Conservation (phyloP, 2,797 vertebrate genomes). For the Hylomyscus alleni region DNA sequence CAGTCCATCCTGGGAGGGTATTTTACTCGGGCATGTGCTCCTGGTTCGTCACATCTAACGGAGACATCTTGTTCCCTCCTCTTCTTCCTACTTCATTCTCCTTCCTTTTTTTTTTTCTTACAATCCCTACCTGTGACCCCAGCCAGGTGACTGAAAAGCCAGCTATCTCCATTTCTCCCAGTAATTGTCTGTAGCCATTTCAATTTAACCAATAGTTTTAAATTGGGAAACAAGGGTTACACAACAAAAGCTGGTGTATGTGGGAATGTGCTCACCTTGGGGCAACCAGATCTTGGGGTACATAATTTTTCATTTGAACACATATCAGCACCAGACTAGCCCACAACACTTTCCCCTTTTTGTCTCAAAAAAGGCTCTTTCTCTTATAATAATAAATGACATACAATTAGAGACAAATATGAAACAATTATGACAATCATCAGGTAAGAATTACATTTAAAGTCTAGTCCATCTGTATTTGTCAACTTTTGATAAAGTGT, state of each 20-base stretch:
- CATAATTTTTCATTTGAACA: not conserved
- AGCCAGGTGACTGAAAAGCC: no score
- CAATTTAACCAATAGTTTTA: not conserved
- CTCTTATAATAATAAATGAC: not conserved
- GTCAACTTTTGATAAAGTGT: not conserved
- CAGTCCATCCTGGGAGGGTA: no score
- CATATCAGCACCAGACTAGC: not conserved
- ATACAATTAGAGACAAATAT: not conserved
- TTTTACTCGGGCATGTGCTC: no score
- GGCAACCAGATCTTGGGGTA: no score
- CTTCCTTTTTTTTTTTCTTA: no score
- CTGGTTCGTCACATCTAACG: no score
- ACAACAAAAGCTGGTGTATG: not conserved
- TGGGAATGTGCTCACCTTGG: not conserved
- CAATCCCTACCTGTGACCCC: no score
- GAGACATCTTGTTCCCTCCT: no score
- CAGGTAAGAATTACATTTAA: no score
- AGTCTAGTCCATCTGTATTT: not conserved
- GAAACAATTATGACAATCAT: not conserved
- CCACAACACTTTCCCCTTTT: no score
- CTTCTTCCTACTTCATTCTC: no score
- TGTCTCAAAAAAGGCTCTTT: not conserved
- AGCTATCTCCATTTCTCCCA: no score
- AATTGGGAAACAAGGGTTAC: not conserved
- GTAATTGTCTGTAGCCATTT: not conserved